Evolutionary conservation across 2,113 vertebrate genomes (phyloP), one percentile per base, ranked within the genome.

Genomic region (Siphamia tubifer): DNA sequence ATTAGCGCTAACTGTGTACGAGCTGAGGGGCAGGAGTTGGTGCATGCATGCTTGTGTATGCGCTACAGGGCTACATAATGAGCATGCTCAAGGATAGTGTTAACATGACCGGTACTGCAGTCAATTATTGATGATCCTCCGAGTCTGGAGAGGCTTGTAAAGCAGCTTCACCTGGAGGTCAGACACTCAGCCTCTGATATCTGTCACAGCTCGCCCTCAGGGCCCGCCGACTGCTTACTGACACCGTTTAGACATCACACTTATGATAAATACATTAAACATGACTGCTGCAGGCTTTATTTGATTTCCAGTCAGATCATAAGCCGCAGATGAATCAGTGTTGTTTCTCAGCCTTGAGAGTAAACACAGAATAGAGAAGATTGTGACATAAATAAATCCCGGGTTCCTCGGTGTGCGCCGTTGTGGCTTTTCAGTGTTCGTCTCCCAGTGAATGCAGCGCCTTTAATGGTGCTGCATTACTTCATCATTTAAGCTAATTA

Each of bases 401-500:
- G 8, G 38, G 51, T 74, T 40, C 36, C 19, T 39, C 25, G 27
- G 80, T 43, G 20, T 10, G 21, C 27, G 40, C 65, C 68, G 71
- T 67, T 75, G 73, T 56, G 58, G 64, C 83, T 87, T 76, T 48
- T 92, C 79, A 77, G 91, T 88, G 86, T 39, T 12, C 56, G 85
- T 89, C 87, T 89, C 53, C 57, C 92, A 91, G 91, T 79, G 87
- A 89, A 78, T 85, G 87, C 81, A 88, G 86, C 56, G 72, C 90
- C 91, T 82, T 73, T 85, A 85, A 87, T 79, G 76, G 83, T 68
- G 81, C 64, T 87, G 92, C 92, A 88, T 94, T 92, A 90, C 89
- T 92, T 93, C 91, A 93, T 93, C 93, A 93, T 96, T 95, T 94
- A 92, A 92, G 93, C 94, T 95, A 96, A 97, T 97, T 96, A 95